These are phyloP conservation scores for Trichonephila clavata DNA, from an alignment of 1,140 invertebrate species.

Conservation along the genomic window DNA sequence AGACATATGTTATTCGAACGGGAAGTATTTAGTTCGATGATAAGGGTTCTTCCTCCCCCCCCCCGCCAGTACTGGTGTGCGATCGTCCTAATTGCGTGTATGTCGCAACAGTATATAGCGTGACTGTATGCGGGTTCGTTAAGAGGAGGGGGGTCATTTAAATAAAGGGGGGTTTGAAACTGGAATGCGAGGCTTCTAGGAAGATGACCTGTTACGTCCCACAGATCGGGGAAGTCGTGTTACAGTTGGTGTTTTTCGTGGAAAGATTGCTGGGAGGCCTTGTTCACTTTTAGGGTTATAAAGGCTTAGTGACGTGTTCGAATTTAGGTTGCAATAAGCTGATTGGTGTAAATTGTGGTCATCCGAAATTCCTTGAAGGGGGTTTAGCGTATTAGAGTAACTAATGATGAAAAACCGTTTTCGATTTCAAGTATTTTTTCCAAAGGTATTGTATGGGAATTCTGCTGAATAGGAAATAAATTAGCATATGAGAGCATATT, in stretches of 20 bases:
- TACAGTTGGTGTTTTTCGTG: not conserved
- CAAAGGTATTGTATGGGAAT: too few species aligned
- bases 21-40: slow-evolving; percentile 43
- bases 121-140: slow-evolving; percentile 54
- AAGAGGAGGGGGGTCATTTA: slow-evolving; percentile 36
- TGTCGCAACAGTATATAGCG: slow-evolving; percentile 19
- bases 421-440: too few species aligned
- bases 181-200: slow-evolving; percentile 17
- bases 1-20: slow-evolving; percentile 45
- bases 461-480: too few species aligned
- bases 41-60: not conserved
- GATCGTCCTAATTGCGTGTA: slow-evolving; percentile 33
- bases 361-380: not conserved
- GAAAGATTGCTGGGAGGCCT: not conserved
- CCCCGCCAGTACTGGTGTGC: not conserved
- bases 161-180: slow-evolving; percentile 25
- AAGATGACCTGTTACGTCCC: slow-evolving; percentile 35
- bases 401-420: too few species aligned
- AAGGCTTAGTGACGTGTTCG: not conserved
- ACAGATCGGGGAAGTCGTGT: not conserved
- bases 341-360: not conserved
- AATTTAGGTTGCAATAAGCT: not conserved
- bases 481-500: too few species aligned
- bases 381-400: not conserved
- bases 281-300: not conserved